Percentiles rank a stretch among this genome's conserved stretches.
Evolutionary conservation across 2,888 invertebrate species (phyloP).

Genomic region (Charanyca ferruginea): DNA sequence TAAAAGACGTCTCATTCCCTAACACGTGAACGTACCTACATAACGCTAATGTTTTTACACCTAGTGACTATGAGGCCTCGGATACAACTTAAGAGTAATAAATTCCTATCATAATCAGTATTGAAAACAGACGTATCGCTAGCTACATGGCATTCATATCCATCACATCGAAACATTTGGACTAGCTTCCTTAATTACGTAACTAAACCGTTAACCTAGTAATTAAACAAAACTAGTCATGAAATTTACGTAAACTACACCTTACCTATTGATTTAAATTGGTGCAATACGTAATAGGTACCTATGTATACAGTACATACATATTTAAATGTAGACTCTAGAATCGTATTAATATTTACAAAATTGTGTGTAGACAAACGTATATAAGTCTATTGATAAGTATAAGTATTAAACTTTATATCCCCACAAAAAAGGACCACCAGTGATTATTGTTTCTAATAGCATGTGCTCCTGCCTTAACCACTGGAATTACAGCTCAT

Average conservation of each 20-base stretch:
- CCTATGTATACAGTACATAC: conserved; percentile 77
- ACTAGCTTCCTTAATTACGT: conserved; percentile 90
- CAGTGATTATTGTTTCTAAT: conserved; percentile 43
- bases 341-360: conserved; percentile 79
- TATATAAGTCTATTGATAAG: conserved; percentile 49
- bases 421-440: conserved; percentile 33
- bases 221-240: conserved; percentile 90
- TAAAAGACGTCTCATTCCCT: conserved; percentile 63
- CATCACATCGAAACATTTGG: conserved; percentile 89
- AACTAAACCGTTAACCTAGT: conserved; percentile 85
- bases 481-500: conserved; percentile 54
- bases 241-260: conserved; percentile 78
- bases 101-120: conserved; percentile 69
- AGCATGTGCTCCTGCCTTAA: conserved; percentile 21
- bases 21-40: conserved; percentile 61
- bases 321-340: conserved; percentile 76
- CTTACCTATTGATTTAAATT: conserved; percentile 73
- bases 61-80: conserved; percentile 63
- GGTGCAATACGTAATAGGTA: conserved; percentile 73
- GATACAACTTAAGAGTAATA: conserved; percentile 63
- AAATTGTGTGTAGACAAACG: conserved; percentile 49
- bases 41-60: conserved; percentile 66
- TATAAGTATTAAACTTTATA: conserved; percentile 39
- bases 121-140: conserved; percentile 74
- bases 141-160: conserved; percentile 87